These are phyloP conservation scores for Molossus alvarezi DNA, from an alignment of 2,797 vertebrate genomes.

Conservation along the genomic window DNA sequence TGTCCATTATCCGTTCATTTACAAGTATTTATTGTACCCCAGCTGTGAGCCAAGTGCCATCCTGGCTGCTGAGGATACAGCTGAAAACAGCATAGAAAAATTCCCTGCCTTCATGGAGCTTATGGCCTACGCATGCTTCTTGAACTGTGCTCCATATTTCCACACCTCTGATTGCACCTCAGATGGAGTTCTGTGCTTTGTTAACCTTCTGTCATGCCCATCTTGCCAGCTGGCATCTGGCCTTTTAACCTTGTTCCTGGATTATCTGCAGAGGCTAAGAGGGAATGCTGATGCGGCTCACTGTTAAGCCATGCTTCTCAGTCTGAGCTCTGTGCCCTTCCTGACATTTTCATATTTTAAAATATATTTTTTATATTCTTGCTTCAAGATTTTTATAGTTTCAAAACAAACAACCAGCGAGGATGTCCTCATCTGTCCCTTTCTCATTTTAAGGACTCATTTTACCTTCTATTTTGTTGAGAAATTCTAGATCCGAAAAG, in stretches of 20 bases:
- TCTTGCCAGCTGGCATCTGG: neutral
- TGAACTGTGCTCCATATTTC: neutral
- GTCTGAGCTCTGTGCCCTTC: neutral
- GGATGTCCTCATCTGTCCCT: neutral
- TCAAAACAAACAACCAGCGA: neutral
- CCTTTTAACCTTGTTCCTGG: neutral
- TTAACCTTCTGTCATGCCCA: too few species aligned
- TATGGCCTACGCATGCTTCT: neutral
- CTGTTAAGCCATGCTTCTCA: neutral
- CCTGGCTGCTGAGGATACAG: neutral
- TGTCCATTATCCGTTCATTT: neutral
- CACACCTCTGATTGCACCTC: neutral
- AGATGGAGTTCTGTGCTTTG: neutral
- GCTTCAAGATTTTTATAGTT: neutral
- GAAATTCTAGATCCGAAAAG: neutral
- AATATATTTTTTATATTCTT: neutral
- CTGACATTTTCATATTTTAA: neutral
- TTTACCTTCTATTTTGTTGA: neutral
- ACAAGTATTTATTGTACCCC: neutral
- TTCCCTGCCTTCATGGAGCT: neutral
- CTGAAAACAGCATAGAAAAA: neutral
- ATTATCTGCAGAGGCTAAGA: slow-evolving; percentile 8
- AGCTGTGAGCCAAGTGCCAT: neutral
- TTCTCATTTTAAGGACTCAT: neutral
- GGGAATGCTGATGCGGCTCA: neutral